Base-by-base conservation (phyloP, 2,888 invertebrate genomes). In the Belgica antarctica region DNA sequence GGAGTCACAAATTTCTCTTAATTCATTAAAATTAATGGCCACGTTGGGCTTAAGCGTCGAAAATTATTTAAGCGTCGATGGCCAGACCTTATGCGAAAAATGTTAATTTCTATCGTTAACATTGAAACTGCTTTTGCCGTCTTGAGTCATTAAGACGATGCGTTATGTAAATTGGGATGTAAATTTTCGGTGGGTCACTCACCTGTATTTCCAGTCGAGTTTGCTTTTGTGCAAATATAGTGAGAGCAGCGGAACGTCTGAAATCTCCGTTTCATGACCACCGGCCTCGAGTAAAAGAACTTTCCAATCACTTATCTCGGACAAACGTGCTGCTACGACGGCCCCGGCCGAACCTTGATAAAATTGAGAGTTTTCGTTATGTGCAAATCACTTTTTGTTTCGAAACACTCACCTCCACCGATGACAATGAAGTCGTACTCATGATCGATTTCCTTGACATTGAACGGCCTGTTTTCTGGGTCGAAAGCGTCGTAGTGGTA, bases 161-260 rank as follows among this genome's bases (percentile, higher is more conserved):
- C 12, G 5, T 31, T 46, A 46, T 46, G 7, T 3, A 46, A 7
- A 46, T 46, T n/a, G n/a, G n/a, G n/a, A n/a, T n/a, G n/a, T n/a
- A n/a, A n/a, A n/a, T n/a, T n/a, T n/a, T n/a, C 41, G 41, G 41
- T 10, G 22, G 15, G 17, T 25, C 28, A 77, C 82, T 82, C 77
- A 89, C 87, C 89, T 85, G 80, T 92, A 94, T 75, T 92, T 91
- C 94, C 94, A 94, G 78, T 94, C 94, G 75, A 93, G 78, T 82
- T 90, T 90, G 77, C 93, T 93, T 75, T 92, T 91, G 79, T 94
- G 94, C 75, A 94, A 82, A 78, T 92, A 94, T 59, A 94, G 78
- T 47, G 93, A 93, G n/a, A 94, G 79, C 62, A 92, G 83, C 0
- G 93, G 94, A 2, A 93, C 92, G 77, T 93, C 93, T 0, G 91